Percentiles rank a stretch among this genome's conserved stretches.
Evolutionary conservation across 1,140 invertebrate species (phyloP).

Genomic region (Plutomurus gul): DNA sequence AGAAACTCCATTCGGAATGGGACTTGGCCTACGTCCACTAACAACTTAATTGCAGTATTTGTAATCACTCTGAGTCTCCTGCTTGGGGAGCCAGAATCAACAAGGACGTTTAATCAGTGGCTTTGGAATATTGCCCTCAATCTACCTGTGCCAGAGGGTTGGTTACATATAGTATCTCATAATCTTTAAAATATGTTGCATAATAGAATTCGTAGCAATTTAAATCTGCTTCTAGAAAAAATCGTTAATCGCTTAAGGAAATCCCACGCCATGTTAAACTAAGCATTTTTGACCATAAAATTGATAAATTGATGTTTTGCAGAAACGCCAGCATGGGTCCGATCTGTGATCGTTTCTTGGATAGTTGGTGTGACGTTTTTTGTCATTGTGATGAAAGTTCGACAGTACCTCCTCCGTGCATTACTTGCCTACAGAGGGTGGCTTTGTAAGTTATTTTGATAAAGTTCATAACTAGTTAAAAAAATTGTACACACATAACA

Average conservation of each 20-base stretch:
- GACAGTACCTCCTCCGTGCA: slow-evolving; percentile 58
- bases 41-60: slow-evolving; percentile 58
- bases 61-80: slow-evolving; percentile 55
- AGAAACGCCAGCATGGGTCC: slow-evolving; percentile 57
- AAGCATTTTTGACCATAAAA: too few relatives aligned
- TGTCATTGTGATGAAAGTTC: slow-evolving; percentile 58
- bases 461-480: too few relatives aligned
- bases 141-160: slow-evolving; percentile 53
- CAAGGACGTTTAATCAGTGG: slow-evolving; percentile 50
- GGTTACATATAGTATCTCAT: neutral
- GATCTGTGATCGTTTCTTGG: slow-evolving; percentile 55
- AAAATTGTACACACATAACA: slow-evolving; percentile 17
- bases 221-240: too few relatives aligned
- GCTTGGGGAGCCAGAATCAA: slow-evolving; percentile 54
- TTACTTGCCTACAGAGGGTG: slow-evolving; percentile 60
- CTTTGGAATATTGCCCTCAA: slow-evolving; percentile 52
- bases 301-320: slow-evolving; percentile 32
- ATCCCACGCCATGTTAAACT: too few relatives aligned
- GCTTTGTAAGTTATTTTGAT: slow-evolving; percentile 61
- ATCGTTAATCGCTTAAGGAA: too few relatives aligned
- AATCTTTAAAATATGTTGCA: too few relatives aligned
- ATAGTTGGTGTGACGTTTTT: slow-evolving; percentile 58
- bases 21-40: slow-evolving; percentile 61
- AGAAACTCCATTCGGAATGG: slow-evolving; percentile 62
- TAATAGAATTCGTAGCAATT: too few relatives aligned